phyloP scores from a whole-genome alignment of 2,888 invertebrate species.

The Diarsia brunnea region DNA sequence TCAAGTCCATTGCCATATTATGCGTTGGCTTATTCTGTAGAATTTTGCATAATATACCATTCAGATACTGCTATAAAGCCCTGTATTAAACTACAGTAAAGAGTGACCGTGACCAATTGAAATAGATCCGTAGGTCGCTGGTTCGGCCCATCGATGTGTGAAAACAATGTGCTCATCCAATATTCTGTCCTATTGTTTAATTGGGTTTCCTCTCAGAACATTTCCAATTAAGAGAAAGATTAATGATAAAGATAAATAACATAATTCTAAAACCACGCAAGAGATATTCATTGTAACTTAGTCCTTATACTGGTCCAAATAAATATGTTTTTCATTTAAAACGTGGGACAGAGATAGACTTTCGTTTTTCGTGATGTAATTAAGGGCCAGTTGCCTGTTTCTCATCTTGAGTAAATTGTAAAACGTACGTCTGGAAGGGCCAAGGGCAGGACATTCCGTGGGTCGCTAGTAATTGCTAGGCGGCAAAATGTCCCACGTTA shows the following conservation, averaged over 20 bases:
- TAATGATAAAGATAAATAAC: slow-evolving; percentile 18
- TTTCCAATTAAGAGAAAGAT: slow-evolving; percentile 33
- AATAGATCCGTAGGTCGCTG: background rate
- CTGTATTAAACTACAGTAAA: no score
- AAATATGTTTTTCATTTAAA: slow-evolving; percentile 1
- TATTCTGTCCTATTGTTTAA: background rate
- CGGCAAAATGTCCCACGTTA: background rate
- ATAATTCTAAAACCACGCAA: background rate
- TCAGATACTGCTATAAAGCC: no score
- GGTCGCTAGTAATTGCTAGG: background rate
- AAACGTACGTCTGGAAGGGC: slow-evolving; percentile 6
- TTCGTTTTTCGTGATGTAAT: slow-evolving; percentile 22
- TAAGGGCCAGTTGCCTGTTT: background rate
- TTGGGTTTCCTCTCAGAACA: slow-evolving; percentile 19
- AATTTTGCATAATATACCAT: no score
- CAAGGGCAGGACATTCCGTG: slow-evolving; percentile 6
- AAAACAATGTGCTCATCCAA: slow-evolving; percentile 13
- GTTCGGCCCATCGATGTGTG: background rate
- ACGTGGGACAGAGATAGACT: background rate
- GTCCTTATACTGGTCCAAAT: slow-evolving; percentile 4
- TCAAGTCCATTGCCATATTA: no score
- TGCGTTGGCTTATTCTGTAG: no score
- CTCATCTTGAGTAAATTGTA: slow-evolving; percentile 34
- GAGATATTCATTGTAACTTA: background rate
- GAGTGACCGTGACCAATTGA: no score